Evolutionary conservation across 2,888 invertebrate species (phyloP), one percentile per base, ranked within the genome.

Genomic region (Ophraella communa): DNA sequence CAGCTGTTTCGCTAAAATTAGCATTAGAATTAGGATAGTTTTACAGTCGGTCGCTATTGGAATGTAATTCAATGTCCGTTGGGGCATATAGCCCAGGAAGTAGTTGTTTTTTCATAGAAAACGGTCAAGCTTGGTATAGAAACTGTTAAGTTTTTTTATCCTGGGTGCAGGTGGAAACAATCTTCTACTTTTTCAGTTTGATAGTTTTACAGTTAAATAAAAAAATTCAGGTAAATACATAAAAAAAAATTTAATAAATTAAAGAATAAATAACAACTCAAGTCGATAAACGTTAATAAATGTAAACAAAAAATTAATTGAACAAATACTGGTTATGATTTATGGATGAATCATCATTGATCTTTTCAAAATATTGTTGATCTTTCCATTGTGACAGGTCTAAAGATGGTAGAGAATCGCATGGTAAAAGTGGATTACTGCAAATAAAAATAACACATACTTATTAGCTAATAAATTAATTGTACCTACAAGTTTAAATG

Each of bases 361-460:
- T 20, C 2, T 39, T 27, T n/a, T 54, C 4, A 7, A 45, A 27
- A 10, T 58, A n/a, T 11, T 24, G 35, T 24, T 49, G 64, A 59
- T 85, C 87, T 71, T 82, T 83, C 90, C 90, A 90, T 51, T 84
- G 78, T 0, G 83, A 82, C 18, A 89, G 81, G 79, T 90, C 87
- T 17, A 89, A 79, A 66, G 81, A 77, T 11, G 88, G 87, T 62
- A 90, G 81, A 20, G 84, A 74, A 11, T 83, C 79, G 75, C 90
- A 90, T 65, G 84, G 83, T 61, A 85, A 77, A 33, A 89, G 76
- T 20, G 86, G 85, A 78, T 90, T 90, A 20, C 89, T 90, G 75
- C 39, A 81, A 80, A 56, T 42, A 11, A 17, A 42, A 42, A 42
- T 0, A 30, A n/a, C n/a, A n/a, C n/a, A n/a, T n/a, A n/a, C n/a